phyloP scores from a whole-genome alignment of 2,888 invertebrate genomes.

The Timema cristinae region DNA sequence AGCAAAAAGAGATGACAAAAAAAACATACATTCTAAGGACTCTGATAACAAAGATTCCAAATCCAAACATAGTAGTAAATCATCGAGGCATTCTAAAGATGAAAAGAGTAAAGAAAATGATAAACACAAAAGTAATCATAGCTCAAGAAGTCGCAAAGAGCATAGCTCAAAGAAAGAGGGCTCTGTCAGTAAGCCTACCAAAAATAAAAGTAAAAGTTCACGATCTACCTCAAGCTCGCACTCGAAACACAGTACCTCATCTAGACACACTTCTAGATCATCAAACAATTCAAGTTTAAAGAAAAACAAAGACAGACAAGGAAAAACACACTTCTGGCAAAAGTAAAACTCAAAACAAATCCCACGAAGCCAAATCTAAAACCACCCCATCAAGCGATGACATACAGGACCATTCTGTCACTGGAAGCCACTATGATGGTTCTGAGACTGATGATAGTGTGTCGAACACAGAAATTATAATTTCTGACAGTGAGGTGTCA shows the following conservation, averaged over 20 bases:
- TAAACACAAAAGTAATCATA: background rate
- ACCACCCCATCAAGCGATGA: too few species aligned
- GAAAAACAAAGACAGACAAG: conserved; percentile 39
- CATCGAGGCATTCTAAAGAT: conserved; percentile 13
- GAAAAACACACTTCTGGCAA: background rate
- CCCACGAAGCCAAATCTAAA: too few species aligned
- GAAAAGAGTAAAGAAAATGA: conserved; percentile 33
- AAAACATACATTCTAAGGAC: too few species aligned
- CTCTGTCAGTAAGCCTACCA: conserved; percentile 27
- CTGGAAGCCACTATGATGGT: too few species aligned
- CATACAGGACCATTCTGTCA: too few species aligned
- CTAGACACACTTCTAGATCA: background rate
- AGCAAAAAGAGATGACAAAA: too few species aligned
- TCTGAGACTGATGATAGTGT: background rate
- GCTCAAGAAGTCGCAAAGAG: conserved; percentile 40
- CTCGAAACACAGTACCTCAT: background rate
- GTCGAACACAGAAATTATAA: background rate
- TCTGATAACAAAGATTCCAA: too few species aligned
- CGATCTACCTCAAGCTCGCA: background rate
- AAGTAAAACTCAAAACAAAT: background rate
- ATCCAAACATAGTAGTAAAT: too few species aligned
- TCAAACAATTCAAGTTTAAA: conserved; percentile 31
- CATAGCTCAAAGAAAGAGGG: conserved; percentile 40
- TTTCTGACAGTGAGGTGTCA: background rate
- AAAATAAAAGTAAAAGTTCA: conserved; percentile 20